Conservation (phyloP, 2,888 invertebrate species). For the Acholoe squamosa region DNA sequence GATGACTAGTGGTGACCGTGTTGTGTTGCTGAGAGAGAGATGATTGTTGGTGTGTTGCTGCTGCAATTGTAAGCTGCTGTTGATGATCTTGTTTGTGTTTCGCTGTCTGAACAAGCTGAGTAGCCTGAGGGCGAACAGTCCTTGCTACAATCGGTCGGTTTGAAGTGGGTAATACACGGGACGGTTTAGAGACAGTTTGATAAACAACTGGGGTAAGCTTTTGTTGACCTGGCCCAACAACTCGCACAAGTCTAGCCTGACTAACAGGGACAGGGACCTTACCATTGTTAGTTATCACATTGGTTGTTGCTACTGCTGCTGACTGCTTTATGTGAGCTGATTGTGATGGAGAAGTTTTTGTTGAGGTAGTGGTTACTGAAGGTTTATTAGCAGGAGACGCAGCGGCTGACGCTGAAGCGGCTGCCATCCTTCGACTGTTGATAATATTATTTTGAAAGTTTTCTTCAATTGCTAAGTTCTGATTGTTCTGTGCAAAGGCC, state of each 20-base stretch:
- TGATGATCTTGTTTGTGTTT: neutral
- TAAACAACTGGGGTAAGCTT: neutral
- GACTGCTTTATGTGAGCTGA: neutral
- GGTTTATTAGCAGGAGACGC: neutral
- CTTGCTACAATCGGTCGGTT: neutral
- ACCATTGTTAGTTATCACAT: neutral
- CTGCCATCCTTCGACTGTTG: constrained; percentile 48
- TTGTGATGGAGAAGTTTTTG: neutral
- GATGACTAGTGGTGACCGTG: constrained; percentile 31
- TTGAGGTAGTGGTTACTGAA: neutral
- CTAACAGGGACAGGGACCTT: too few relatives aligned
- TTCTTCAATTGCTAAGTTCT: constrained; percentile 68
- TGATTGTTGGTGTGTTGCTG: neutral
- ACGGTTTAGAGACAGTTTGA: neutral
- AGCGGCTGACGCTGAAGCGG: constrained; percentile 6
- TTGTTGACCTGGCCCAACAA: neutral
- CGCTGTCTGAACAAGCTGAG: neutral
- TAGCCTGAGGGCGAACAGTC: neutral
- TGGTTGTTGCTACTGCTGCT: neutral
- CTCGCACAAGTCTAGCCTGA: neutral
- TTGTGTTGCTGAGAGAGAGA: neutral
- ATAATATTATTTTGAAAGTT: constrained; percentile 68
- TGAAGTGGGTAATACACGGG: neutral
- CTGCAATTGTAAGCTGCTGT: neutral
- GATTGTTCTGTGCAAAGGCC: constrained; percentile 68